A percentile compares a stretch with the other conserved stretches of the same genome.
These are phyloP conservation scores for Andrena bucephala DNA, from an alignment of 2,888 invertebrate species.

Conservation along the genomic window DNA sequence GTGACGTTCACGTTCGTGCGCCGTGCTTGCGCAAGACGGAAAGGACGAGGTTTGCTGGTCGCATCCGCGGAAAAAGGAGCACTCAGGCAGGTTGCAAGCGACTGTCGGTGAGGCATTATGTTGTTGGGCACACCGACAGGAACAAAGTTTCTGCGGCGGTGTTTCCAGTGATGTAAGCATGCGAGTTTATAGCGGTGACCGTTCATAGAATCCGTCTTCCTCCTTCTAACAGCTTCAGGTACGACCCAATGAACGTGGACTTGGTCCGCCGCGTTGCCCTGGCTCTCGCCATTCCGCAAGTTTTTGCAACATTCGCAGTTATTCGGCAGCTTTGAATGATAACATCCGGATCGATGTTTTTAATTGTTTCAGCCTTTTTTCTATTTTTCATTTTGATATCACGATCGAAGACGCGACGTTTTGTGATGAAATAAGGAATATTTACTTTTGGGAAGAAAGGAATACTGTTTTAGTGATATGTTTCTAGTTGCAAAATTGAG, in stretches of 20 bases:
- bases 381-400: background rate
- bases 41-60: slow-evolving; percentile 4
- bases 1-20: background rate
- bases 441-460: too few species aligned
- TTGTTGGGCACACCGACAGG: slow-evolving; percentile 34
- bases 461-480: too few species aligned
- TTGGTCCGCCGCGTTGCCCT: slow-evolving; percentile 6
- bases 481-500: too few species aligned
- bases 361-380: background rate
- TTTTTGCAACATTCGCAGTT: slow-evolving; percentile 30
- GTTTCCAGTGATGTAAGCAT: slow-evolving; percentile 80
- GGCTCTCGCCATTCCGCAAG: slow-evolving; percentile 34
- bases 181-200: slow-evolving; percentile 82
- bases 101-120: slow-evolving; percentile 10
- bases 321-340: background rate
- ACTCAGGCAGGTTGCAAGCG: slow-evolving; percentile 34
- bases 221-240: slow-evolving; percentile 52
- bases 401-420: background rate
- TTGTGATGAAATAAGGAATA: background rate
- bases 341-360: background rate
- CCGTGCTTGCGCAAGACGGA: background rate
- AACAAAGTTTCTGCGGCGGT: slow-evolving; percentile 42
- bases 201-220: slow-evolving; percentile 56
- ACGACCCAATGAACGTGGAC: slow-evolving; percentile 27
- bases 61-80: slow-evolving; percentile 15